A percentile compares a stretch with the other conserved stretches of the same genome.
Evolutionary conservation across 1,140 invertebrate genomes (phyloP).

Genomic region (Acromyrmex heyeri): DNA sequence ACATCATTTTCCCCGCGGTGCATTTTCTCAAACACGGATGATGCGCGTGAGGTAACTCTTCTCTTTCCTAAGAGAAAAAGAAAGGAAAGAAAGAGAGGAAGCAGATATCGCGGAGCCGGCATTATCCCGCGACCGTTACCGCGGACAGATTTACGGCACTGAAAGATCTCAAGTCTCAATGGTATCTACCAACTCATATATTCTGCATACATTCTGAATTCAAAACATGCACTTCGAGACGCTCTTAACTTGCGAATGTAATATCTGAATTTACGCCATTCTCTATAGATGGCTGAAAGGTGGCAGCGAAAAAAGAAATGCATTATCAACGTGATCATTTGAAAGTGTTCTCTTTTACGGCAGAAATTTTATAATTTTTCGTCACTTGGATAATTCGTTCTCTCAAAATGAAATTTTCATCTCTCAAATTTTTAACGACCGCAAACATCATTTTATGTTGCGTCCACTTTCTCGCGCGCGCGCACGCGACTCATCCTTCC

Average conservation of each 20-base stretch:
- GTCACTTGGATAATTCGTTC: neutral
- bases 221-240: constrained; percentile 9
- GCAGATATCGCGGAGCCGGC: neutral
- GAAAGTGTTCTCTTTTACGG: neutral
- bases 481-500: neutral
- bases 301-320: neutral
- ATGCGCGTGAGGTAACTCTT: neutral
- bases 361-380: neutral
- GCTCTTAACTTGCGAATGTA: constrained; percentile 6
- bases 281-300: neutral
- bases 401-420: constrained; percentile 41
- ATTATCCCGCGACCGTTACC: constrained; percentile 20
- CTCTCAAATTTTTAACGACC: constrained; percentile 22
- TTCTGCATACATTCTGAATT: constrained; percentile 37
- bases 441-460: neutral
- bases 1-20: constrained; percentile 32
- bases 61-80: neutral
- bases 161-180: constrained; percentile 5
- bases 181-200: constrained; percentile 15
- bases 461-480: too few relatives aligned
- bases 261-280: constrained; percentile 15
- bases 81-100: neutral
- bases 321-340: neutral
- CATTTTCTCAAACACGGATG: neutral
- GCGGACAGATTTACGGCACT: constrained; percentile 2